Base-by-base conservation (phyloP, 2,113 vertebrate genomes). In the Seriola rivoliana region DNA sequence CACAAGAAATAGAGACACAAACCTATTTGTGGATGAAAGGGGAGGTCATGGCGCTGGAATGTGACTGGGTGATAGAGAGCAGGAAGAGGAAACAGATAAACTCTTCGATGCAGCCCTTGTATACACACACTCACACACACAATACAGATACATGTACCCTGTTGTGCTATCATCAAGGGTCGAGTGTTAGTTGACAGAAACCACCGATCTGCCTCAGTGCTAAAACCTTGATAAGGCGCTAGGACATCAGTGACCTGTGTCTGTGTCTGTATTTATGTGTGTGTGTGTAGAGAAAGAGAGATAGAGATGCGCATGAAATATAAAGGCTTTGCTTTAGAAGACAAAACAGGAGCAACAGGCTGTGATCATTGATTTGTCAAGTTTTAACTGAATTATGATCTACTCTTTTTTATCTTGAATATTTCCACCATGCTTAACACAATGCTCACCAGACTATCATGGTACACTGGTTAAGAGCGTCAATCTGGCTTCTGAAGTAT, bases 161-260 rank as follows among this genome's bases (percentile, higher is more conserved):
- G 64, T 73, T 71, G 66, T 58, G 71, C 81, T 90, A 91, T 93
- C 85, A 79, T 91, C 88, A 85, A 70, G 80, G 50, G 73, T 81
- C 50, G 86, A 91, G 93, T 93, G 93, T 93, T 84, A 79, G 90
- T 71, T 93, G 93, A 94, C 92, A 93, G 87, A 87, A 90, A 91
- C 75, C 88, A 86, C 57, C 23, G 89, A 87, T 91, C 88, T 84
- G 81, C 64, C 75, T 77, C 76, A 34, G 81, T 70, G 85, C 80
- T 81, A 89, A 92, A 89, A 73, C 71, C 10, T 14, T 42, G 67
- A 91, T 89, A 88, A 91, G 71, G 59, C 54, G 63, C 65, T 11
- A 23, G 84, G 68, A 72, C 79, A 74, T 29, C 10, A 3, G 63
- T 87, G 82, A 84, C 79, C 81, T 55, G 34, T 71, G 66, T 77